Evolutionary conservation across 2,797 vertebrate genomes (phyloP).

Genomic region (Phoeniculus purpureus): DNA sequence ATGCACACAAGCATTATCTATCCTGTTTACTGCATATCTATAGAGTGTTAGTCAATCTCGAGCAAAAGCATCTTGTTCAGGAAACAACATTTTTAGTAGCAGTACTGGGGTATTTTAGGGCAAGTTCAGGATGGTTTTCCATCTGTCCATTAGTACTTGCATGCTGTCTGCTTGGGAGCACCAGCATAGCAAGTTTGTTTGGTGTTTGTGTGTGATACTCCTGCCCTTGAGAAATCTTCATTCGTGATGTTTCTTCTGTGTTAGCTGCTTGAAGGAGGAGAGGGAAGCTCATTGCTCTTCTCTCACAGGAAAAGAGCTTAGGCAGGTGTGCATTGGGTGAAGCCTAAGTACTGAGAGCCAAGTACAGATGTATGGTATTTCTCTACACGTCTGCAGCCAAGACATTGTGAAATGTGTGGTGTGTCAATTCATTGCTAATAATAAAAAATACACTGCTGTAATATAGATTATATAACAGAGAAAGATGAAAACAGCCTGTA

Average conservation of each 20-base stretch:
- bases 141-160: slow-evolving; percentile 8
- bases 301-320: neutral
- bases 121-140: slow-evolving; percentile 45
- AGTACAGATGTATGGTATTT: neutral
- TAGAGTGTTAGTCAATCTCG: slow-evolving; percentile 21
- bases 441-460: neutral
- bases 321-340: neutral
- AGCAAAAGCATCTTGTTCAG: slow-evolving; percentile 44
- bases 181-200: neutral
- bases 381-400: neutral
- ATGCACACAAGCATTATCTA: slow-evolving; percentile 29
- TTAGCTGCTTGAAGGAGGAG: neutral
- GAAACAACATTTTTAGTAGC: slow-evolving; percentile 24
- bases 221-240: neutral
- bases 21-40: slow-evolving; percentile 37
- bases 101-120: slow-evolving; percentile 13
- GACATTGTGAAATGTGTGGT: neutral
- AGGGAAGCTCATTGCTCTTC: neutral
- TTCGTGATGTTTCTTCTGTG: neutral
- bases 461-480: neutral
- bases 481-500: neutral
- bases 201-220: neutral
- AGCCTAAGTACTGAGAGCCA: neutral
- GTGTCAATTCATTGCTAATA: neutral
- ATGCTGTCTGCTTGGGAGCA: neutral